Evolutionary conservation across 2,797 vertebrate genomes (phyloP).

Genomic region (Pipistrellus pygmaeus): DNA sequence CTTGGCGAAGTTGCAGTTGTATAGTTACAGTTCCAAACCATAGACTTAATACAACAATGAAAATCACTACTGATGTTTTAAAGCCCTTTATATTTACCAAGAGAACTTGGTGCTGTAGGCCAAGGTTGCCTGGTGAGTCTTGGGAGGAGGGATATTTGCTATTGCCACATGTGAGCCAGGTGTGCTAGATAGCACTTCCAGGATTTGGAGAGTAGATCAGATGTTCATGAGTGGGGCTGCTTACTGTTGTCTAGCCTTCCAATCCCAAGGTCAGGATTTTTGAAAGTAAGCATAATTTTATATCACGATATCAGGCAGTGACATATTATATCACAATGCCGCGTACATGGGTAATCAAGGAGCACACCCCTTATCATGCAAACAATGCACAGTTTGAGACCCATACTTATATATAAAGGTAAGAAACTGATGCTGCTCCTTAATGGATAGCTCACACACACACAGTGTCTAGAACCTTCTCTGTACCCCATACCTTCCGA

Average conservation of each 20-base stretch:
- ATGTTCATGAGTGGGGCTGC: not conserved
- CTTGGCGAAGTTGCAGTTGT: not conserved
- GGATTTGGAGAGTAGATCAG: not conserved
- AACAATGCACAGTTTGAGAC: not conserved
- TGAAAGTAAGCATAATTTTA: not conserved
- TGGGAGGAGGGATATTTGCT: not conserved
- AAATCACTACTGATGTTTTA: not conserved
- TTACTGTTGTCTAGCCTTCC: not conserved
- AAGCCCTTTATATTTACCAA: not conserved
- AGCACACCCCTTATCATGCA: not conserved
- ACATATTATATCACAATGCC: not conserved
- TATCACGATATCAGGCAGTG: not conserved
- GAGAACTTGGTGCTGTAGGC: not conserved
- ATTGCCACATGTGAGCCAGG: fast-evolving
- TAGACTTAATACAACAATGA: not conserved
- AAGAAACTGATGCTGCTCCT: not conserved
- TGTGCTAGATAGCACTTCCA: not conserved
- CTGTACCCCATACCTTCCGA: not conserved
- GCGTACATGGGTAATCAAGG: not conserved
- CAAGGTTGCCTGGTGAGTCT: not conserved
- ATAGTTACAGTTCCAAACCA: not conserved
- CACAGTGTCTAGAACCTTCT: not conserved
- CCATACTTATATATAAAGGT: not conserved
- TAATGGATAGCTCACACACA: not conserved
- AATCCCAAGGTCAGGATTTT: no score